Conservation (phyloP, 2,888 invertebrate genomes). For the Drosophila barbarae region DNA sequence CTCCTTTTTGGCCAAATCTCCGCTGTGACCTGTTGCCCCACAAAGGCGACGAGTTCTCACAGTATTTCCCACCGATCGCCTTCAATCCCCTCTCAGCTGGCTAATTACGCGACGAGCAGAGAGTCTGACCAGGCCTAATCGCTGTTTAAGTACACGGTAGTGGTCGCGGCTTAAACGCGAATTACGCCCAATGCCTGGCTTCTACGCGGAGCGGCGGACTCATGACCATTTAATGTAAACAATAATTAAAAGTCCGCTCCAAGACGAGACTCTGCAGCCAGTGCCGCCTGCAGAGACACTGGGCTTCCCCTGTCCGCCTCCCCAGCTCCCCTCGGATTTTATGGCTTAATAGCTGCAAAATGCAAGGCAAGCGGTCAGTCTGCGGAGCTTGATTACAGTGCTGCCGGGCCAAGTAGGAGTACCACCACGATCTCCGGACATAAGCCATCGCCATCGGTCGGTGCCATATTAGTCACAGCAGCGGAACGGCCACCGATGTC, state of each 20-base stretch:
- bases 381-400: slow-evolving; percentile 42
- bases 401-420: slow-evolving; percentile 22
- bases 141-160: slow-evolving; percentile 73
- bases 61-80: slow-evolving; percentile 37
- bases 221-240: slow-evolving; percentile 75
- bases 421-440: slow-evolving; percentile 1
- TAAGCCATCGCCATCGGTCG: slow-evolving; percentile 18
- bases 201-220: slow-evolving; percentile 49
- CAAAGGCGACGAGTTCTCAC: slow-evolving; percentile 58
- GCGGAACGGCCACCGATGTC: slow-evolving; percentile 51
- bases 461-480: slow-evolving; percentile 57
- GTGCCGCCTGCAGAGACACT: slow-evolving; percentile 24
- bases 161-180: slow-evolving; percentile 62
- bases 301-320: slow-evolving; percentile 18
- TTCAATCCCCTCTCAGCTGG: slow-evolving; percentile 16
- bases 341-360: slow-evolving; percentile 67
- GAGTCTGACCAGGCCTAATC: slow-evolving; percentile 58
- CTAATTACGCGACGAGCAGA: slow-evolving; percentile 55
- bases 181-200: slow-evolving; percentile 70
- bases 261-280: slow-evolving; percentile 22
- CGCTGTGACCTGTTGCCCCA: slow-evolving; percentile 68
- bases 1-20: slow-evolving; percentile 11
- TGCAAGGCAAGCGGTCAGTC: slow-evolving; percentile 52
- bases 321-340: slow-evolving; percentile 40
- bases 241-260: slow-evolving; percentile 68